These are phyloP conservation scores for Lanius ludovicianus DNA, from an alignment of 2,113 vertebrate species.

Conservation along the genomic window DNA sequence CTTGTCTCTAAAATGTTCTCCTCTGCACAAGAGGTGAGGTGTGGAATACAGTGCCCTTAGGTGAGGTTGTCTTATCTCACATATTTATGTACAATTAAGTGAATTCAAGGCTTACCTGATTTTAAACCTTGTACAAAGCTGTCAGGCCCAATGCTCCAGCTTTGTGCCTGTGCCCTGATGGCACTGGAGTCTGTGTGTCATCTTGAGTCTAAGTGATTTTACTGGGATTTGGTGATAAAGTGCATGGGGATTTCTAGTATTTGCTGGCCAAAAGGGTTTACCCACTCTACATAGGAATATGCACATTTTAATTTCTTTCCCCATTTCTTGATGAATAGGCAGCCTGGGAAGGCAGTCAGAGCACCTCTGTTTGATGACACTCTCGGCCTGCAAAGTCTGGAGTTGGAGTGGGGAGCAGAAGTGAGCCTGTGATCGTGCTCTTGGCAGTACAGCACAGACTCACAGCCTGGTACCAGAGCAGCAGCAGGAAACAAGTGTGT, in stretches of 20 bases:
- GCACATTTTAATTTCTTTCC: not conserved
- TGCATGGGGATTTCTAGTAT: not conserved
- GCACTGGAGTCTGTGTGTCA: not conserved
- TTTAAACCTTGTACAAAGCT: not conserved
- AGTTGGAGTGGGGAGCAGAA: not conserved
- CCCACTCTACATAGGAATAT: not conserved
- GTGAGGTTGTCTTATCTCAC: not conserved
- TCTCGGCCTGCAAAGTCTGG: not conserved
- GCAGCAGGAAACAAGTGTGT: not conserved
- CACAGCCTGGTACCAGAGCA: not conserved
- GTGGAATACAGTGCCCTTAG: not conserved
- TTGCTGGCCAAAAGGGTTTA: not conserved
- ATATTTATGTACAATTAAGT: not conserved
- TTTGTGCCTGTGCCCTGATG: not conserved
- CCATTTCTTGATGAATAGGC: not conserved
- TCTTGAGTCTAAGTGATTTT: not conserved
- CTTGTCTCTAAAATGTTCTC: not conserved
- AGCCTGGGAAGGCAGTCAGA: fast-evolving
- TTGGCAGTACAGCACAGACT: not conserved
- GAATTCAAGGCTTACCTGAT: not conserved
- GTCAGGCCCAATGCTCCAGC: not conserved
- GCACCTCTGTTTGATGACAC: not conserved
- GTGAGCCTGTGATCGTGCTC: not conserved
- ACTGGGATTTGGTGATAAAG: not conserved
- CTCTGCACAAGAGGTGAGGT: not conserved